A percentile compares a stretch with the other conserved stretches of the same genome.
phyloP scores from a whole-genome alignment of 2,113 vertebrate genomes.

The Grus americana region DNA sequence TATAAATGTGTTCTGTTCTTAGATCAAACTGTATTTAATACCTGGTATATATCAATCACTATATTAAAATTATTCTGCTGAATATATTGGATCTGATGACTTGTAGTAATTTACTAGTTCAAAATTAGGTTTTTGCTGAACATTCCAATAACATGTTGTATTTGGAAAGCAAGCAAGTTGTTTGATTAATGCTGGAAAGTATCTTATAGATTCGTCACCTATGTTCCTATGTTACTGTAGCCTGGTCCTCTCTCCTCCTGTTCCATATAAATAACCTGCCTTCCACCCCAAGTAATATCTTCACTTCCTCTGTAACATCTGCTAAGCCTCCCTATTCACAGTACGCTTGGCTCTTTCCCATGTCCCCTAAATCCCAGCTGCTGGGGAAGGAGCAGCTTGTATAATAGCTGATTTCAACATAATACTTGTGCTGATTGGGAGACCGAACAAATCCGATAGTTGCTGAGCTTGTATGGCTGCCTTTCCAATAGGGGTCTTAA shows the following conservation, averaged over 20 bases:
- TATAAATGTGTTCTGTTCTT: neutral
- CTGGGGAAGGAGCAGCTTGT: constrained; percentile 32
- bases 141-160: neutral
- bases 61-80: neutral
- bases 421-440: constrained; percentile 49
- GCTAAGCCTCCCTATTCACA: constrained; percentile 20
- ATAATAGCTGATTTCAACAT: constrained; percentile 33
- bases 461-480: neutral
- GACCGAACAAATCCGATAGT: neutral
- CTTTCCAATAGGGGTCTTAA: neutral
- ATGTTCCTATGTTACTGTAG: neutral
- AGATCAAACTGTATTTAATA: neutral
- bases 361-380: constrained; percentile 52
- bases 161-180: neutral
- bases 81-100: neutral
- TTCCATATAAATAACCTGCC: constrained; percentile 12
- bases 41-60: neutral
- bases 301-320: constrained; percentile 43
- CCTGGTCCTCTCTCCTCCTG: neutral
- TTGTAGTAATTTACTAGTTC: neutral
- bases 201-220: neutral
- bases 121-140: neutral
- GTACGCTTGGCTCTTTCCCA: constrained; percentile 35
- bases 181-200: neutral
- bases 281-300: neutral